Evolutionary conservation across 2,888 invertebrate genomes (phyloP).

Genomic region (Oligia latruncula): DNA sequence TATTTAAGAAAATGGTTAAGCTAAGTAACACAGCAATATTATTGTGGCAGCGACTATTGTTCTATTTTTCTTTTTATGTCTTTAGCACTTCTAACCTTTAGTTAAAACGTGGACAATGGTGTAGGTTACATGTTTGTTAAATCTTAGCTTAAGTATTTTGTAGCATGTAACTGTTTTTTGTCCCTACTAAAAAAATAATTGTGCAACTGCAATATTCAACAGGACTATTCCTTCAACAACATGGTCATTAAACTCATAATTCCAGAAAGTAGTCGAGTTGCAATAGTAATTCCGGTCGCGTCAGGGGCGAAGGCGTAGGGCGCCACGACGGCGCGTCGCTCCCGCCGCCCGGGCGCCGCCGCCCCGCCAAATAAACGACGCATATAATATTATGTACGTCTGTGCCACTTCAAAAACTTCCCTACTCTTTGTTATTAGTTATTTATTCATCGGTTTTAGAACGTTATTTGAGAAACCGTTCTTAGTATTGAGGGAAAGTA

Average conservation of each 20-base stretch:
- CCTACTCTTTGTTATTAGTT: constrained; percentile 60
- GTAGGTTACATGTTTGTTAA: no score
- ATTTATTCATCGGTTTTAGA: constrained; percentile 56
- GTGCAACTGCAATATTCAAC: not conserved
- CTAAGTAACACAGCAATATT: no score
- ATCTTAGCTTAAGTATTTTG: no score
- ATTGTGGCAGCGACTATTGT: no score
- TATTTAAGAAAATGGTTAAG: no score
- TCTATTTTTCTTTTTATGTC: no score
- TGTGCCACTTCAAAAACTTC: constrained; percentile 62
- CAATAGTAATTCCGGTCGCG: constrained; percentile 68
- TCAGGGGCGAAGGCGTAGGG: constrained; percentile 75
- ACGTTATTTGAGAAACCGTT: constrained; percentile 32
- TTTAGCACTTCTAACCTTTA: no score
- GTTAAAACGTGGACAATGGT: no score
- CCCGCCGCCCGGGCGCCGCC: constrained; percentile 70
- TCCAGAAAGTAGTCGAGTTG: constrained; percentile 56
- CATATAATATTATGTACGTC: constrained; percentile 44
- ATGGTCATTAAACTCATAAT: constrained; percentile 26
- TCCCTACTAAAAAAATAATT: no score
- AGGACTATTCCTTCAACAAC: not conserved
- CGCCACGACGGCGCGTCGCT: constrained; percentile 79
- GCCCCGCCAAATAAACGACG: constrained; percentile 66
- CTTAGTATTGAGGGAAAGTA: constrained; percentile 35
- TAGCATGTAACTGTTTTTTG: no score